Conservation (phyloP, 2,113 vertebrate species). For the Turdus rufiventris region DNA sequence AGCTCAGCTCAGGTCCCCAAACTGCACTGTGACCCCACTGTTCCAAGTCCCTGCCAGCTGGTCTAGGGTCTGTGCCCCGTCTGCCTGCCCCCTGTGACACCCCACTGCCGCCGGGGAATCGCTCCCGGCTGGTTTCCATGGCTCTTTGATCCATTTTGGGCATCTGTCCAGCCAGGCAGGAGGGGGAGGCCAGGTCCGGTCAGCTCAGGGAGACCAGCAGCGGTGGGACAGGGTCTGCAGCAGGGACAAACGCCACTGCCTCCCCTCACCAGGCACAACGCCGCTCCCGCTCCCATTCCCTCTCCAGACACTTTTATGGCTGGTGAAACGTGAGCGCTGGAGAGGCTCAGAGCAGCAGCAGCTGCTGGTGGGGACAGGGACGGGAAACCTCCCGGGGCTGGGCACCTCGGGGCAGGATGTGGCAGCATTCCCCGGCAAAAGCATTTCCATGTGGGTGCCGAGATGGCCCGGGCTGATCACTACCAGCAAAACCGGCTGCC, state of each 20-base stretch:
- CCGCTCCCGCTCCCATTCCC: background rate
- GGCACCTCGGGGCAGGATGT: background rate
- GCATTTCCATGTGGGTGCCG: rapidly evolving
- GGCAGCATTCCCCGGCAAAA: background rate
- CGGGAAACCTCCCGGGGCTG: background rate
- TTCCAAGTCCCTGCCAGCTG: rapidly evolving
- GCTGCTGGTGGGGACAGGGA: background rate
- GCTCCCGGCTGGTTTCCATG: background rate
- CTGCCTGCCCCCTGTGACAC: rapidly evolving
- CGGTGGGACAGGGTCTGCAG: background rate
- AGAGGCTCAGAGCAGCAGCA: background rate
- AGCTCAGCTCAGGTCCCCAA: background rate
- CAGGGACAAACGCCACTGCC: background rate
- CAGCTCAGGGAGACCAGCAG: background rate
- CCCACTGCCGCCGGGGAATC: background rate
- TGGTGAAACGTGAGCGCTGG: background rate
- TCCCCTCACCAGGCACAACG: background rate
- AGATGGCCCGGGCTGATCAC: rapidly evolving
- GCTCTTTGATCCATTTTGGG: background rate
- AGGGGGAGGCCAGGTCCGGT: background rate
- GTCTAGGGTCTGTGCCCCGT: rapidly evolving
- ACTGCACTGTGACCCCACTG: rapidly evolving
- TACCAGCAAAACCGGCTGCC: background rate
- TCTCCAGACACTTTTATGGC: conserved; percentile 12
- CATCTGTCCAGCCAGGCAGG: background rate